Evolutionary conservation across 2,888 invertebrate genomes (phyloP).

Genomic region (Heteropelma amictum): DNA sequence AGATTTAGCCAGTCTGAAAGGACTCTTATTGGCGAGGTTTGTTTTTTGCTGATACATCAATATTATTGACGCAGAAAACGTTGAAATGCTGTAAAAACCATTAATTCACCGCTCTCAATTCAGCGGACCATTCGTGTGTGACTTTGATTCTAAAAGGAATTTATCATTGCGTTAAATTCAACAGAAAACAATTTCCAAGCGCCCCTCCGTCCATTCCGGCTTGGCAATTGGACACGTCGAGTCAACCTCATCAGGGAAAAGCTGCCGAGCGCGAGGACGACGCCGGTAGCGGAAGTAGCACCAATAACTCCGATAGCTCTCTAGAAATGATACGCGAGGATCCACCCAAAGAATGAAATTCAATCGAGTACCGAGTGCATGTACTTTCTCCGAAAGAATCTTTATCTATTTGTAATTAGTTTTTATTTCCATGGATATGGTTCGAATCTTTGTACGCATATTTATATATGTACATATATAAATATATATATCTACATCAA

Average conservation of each 20-base stretch:
- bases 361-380: conserved; percentile 27
- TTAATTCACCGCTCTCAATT: no score
- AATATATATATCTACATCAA: conserved; percentile 35
- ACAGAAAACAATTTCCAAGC: conserved; percentile 89
- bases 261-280: conserved; percentile 74
- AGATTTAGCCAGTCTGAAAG: conserved; percentile 75
- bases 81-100: no score
- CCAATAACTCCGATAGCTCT: conserved; percentile 78
- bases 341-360: conserved; percentile 70
- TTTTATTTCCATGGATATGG: conserved; percentile 46
- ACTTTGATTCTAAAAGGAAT: no score
- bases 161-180: no score
- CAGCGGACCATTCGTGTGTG: no score
- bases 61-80: no score
- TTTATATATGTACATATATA: conserved; percentile 39
- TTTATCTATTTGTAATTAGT: conserved; percentile 49
- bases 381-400: conserved; percentile 26
- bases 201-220: conserved; percentile 86
- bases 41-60: no score
- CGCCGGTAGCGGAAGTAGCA: conserved; percentile 76
- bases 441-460: conserved; percentile 35
- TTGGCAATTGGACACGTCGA: conserved; percentile 85
- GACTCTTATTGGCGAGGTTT: conserved; percentile 74
- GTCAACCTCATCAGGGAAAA: conserved; percentile 71
- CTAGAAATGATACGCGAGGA: conserved; percentile 78